A percentile compares a stretch with the other conserved stretches of the same genome.
Evolutionary conservation across 30 jellyfish, hydroid and myxozoan genomes (phyloP).

Genomic region (Pseudorhiza aurosa): DNA sequence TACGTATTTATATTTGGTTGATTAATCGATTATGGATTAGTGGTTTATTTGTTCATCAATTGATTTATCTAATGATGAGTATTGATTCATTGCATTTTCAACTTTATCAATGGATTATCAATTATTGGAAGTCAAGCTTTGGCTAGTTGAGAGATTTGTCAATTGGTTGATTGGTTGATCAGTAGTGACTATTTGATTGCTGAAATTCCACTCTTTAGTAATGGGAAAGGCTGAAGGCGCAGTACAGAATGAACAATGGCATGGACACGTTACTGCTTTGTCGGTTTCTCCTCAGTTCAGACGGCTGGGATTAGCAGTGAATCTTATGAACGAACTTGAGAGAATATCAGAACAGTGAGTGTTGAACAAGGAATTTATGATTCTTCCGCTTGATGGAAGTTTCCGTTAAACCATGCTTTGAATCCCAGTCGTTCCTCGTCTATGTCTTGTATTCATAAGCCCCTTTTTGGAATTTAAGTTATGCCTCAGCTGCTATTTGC

Average conservation of each 20-base stretch:
- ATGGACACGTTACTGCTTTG: conserved; percentile 96
- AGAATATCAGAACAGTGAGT: conserved; percentile 84
- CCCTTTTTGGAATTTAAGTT: no score
- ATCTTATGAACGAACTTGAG: conserved; percentile 85
- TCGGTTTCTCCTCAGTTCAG: conserved; percentile 90
- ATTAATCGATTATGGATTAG: neutral
- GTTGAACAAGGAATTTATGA: neutral
- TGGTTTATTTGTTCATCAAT: neutral
- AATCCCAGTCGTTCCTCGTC: no score
- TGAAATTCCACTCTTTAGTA: conserved; percentile 33
- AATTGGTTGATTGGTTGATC: neutral
- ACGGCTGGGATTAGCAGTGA: conserved; percentile 92
- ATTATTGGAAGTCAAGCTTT: no score
- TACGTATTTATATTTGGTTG: neutral
- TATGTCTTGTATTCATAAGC: no score
- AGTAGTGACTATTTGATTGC: neutral
- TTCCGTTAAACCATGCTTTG: no score
- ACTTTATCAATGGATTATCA: no score
- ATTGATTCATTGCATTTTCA: conserved; percentile 2
- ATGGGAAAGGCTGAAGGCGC: conserved; percentile 99
- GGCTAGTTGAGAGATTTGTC: neutral
- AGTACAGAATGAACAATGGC: conserved; percentile 95
- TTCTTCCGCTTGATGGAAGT: no score
- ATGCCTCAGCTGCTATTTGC: no score
- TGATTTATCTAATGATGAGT: neutral